Percentiles rank a stretch among this genome's conserved stretches.
Evolutionary conservation across 1,140 invertebrate species (phyloP).

Genomic region (Brachionus manjavacas): DNA sequence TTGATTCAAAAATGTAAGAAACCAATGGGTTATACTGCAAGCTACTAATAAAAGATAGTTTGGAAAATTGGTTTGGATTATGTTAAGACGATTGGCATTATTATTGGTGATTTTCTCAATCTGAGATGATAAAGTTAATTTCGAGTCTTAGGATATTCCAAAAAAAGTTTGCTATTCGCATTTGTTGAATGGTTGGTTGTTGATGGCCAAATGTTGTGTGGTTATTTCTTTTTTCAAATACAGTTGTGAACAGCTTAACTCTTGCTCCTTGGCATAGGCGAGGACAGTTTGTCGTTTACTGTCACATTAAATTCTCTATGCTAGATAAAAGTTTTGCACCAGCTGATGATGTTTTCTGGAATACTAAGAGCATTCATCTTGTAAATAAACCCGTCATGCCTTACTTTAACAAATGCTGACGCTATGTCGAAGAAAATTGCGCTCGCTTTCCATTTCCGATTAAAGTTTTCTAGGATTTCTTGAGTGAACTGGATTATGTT

Average conservation of each 20-base stretch:
- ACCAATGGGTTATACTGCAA: too few relatives aligned
- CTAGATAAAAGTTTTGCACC: background rate
- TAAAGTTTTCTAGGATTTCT: background rate
- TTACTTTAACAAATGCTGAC: too few relatives aligned
- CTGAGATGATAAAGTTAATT: background rate
- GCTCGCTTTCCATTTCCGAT: background rate
- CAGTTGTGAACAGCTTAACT: background rate
- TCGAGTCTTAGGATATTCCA: background rate
- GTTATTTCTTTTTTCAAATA: background rate
- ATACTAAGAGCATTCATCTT: background rate
- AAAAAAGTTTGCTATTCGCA: background rate
- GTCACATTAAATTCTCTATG: too few relatives aligned
- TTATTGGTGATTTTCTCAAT: background rate
- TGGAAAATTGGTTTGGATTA: too few relatives aligned
- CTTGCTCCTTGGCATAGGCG: background rate
- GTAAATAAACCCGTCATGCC: background rate
- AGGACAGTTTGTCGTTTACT: too few relatives aligned
- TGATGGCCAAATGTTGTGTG: background rate
- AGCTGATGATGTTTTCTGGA: background rate
- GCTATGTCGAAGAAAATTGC: too few relatives aligned
- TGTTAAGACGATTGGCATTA: background rate
- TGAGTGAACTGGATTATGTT: background rate
- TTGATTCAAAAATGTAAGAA: too few relatives aligned
- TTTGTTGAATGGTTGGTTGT: background rate
- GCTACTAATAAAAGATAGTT: too few relatives aligned